phyloP scores from a whole-genome alignment of 2,888 invertebrate genomes.

The Itoplectis maculator region DNA sequence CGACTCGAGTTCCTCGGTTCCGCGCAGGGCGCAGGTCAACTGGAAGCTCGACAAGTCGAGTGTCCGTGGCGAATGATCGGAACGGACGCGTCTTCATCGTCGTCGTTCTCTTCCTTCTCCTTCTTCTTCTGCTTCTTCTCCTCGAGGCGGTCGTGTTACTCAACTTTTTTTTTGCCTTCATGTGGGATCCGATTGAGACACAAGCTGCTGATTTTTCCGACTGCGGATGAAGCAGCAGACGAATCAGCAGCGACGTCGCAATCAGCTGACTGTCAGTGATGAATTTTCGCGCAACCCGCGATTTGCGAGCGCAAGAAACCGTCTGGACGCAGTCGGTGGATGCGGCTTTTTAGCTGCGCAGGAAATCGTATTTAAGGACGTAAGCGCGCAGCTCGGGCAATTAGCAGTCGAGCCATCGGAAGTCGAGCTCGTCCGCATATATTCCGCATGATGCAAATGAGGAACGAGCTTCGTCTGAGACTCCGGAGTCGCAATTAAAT shows the following conservation, averaged over 20 bases:
- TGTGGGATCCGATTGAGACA: constrained; percentile 51
- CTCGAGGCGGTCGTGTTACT: neutral
- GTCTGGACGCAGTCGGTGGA: constrained; percentile 39
- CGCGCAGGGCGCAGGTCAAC: constrained; percentile 25
- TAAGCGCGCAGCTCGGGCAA: constrained; percentile 72
- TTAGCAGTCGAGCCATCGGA: constrained; percentile 72
- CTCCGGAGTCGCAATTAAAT: constrained; percentile 11
- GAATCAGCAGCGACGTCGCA: constrained; percentile 16
- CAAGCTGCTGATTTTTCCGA: too few species aligned
- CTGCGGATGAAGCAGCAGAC: constrained; percentile 1
- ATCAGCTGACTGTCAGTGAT: constrained; percentile 38
- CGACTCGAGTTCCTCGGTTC: constrained; percentile 6
- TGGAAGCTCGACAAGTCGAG: constrained; percentile 49
- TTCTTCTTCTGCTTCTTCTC: too few species aligned
- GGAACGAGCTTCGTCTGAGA: constrained; percentile 34
- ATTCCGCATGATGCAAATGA: constrained; percentile 61
- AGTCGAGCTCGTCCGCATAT: constrained; percentile 37
- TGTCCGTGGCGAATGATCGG: constrained; percentile 38
- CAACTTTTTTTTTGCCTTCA: constrained; percentile 27
- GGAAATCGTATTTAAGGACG: constrained; percentile 76
- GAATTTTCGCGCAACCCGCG: neutral
- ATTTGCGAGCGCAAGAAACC: constrained; percentile 31
- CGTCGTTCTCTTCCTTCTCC: neutral
- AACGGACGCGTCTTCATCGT: constrained; percentile 52
- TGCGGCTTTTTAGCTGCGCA: constrained; percentile 51